Conservation (phyloP, 1,140 invertebrate genomes). For the Matsumurasca onukii region DNA sequence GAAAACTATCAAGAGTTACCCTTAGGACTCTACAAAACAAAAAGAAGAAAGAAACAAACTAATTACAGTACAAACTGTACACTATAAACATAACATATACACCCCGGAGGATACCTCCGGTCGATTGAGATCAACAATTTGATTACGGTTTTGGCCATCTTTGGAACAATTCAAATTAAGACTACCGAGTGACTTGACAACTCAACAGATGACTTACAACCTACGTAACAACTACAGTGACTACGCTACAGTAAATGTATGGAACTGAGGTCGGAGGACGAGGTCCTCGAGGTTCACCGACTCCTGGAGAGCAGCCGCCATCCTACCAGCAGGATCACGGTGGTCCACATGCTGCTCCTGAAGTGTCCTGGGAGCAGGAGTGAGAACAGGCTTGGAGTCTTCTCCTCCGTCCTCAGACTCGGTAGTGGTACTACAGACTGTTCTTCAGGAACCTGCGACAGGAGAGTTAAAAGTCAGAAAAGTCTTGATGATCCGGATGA, state of each 20-base stretch:
- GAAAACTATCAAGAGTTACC: slow-evolving; percentile 39
- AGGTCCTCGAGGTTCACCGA: slow-evolving; percentile 40
- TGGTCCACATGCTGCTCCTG: slow-evolving; percentile 47
- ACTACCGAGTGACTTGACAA: background rate
- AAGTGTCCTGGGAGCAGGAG: slow-evolving; percentile 46
- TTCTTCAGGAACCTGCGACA: background rate
- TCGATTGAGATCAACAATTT: slow-evolving; percentile 36
- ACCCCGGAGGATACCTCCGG: slow-evolving; percentile 22
- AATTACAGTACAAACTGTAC: slow-evolving; percentile 31
- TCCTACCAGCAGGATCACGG: slow-evolving; percentile 48
- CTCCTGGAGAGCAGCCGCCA: slow-evolving; percentile 43
- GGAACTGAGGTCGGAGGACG: background rate
- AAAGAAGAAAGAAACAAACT: slow-evolving; percentile 34
- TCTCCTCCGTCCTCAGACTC: slow-evolving; percentile 18
- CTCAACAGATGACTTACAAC: background rate
- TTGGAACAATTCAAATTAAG: slow-evolving; percentile 33
- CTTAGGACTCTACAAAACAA: slow-evolving; percentile 32
- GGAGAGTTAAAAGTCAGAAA: background rate
- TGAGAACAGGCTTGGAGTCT: slow-evolving; percentile 43
- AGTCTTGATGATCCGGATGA: background rate
- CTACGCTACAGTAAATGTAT: no score
- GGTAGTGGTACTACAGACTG: background rate
- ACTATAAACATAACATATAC: slow-evolving; percentile 24
- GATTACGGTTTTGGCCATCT: slow-evolving; percentile 36
- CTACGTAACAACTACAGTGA: no score